Evolutionary conservation across 2,113 vertebrate genomes (phyloP).

Genomic region (Gnathonemus echidnorhynchus): DNA sequence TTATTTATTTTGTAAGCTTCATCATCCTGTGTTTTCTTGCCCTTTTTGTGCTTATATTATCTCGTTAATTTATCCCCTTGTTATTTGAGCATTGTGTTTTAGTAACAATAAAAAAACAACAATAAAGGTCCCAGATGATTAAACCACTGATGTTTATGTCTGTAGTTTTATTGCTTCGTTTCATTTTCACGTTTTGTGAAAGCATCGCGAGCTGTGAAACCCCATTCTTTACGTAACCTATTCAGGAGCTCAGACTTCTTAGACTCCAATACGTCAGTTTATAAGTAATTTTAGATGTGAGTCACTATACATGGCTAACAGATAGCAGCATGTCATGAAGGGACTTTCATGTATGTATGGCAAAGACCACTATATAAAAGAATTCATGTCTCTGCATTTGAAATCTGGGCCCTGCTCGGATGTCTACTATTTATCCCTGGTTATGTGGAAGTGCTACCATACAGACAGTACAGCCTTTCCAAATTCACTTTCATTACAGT

Average conservation of each 20-base stretch:
- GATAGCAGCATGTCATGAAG: neutral
- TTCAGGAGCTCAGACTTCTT: neutral
- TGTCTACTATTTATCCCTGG: neutral
- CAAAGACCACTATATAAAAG: neutral
- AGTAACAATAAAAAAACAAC: slow-evolving; percentile 41
- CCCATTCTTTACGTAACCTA: neutral
- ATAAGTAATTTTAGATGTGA: neutral
- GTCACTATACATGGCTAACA: neutral
- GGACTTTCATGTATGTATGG: neutral
- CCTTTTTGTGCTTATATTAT: neutral
- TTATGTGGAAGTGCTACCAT: neutral
- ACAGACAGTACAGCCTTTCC: neutral
- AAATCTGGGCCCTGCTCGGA: neutral
- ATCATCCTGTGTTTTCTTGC: neutral
- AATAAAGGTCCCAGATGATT: slow-evolving; percentile 53
- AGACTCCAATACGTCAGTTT: neutral
- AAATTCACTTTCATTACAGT: neutral
- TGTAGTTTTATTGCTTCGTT: neutral
- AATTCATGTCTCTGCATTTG: neutral
- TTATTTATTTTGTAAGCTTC: neutral
- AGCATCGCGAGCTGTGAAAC: neutral
- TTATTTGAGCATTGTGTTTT: slow-evolving; percentile 51
- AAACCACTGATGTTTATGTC: neutral
- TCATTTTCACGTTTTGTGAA: neutral
- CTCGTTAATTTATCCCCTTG: slow-evolving; percentile 25